Evolutionary conservation across 2,113 vertebrate species (phyloP).

Genomic region (Nansenia antarctica): DNA sequence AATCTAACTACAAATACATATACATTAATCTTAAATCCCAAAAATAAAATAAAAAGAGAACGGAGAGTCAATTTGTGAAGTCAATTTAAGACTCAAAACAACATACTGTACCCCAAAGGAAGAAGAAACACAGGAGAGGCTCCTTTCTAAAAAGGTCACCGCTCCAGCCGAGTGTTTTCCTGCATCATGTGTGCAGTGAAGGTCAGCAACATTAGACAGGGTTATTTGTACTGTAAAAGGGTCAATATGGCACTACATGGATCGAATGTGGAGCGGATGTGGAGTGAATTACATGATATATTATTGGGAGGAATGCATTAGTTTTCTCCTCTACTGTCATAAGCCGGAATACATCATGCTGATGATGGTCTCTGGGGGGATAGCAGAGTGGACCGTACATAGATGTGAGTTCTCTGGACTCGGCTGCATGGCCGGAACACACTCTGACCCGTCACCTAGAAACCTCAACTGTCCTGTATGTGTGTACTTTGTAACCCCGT

Average conservation of each 20-base stretch:
- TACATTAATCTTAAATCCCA: too few relatives aligned
- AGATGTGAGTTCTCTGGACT: background rate
- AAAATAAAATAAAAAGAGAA: too few relatives aligned
- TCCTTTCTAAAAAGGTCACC: background rate
- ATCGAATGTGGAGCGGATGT: constrained; percentile 23
- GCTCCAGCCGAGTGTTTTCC: too few relatives aligned
- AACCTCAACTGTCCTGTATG: background rate
- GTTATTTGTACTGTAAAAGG: constrained; percentile 7
- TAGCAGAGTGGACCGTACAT: background rate
- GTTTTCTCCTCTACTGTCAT: background rate
- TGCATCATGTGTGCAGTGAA: background rate
- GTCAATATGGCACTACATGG: constrained; percentile 19
- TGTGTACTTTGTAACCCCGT: too few relatives aligned
- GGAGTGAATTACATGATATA: constrained; percentile 8
- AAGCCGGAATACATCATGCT: background rate
- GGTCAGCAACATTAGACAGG: background rate
- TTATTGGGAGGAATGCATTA: background rate
- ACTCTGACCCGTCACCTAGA: background rate
- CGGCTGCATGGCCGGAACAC: background rate
- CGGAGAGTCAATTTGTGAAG: too few relatives aligned
- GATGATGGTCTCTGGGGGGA: background rate
- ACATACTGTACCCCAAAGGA: background rate
- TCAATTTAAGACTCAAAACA: too few relatives aligned
- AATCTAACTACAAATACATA: too few relatives aligned
- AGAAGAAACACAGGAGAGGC: background rate